Conservation (phyloP, 2,113 vertebrate genomes). For the Carlito syrichta region DNA sequence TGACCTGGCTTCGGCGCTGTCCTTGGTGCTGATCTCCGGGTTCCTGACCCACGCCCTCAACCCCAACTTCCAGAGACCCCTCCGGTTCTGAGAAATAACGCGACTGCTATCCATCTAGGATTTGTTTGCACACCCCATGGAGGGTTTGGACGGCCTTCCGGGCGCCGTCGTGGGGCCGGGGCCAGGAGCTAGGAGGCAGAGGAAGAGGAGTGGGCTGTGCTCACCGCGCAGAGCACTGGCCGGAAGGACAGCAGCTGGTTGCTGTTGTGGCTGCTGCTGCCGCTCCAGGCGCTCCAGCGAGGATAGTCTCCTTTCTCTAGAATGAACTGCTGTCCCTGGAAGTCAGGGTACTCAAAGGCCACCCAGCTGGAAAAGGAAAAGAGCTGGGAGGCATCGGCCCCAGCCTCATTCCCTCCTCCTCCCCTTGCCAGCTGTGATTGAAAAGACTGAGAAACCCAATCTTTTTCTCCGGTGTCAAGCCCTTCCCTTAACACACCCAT, state of each 20-base stretch:
- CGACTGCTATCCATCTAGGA: not conserved
- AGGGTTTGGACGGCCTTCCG: not conserved
- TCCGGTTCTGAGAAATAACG: not conserved
- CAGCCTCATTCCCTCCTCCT: not conserved
- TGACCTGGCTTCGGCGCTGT: rapidly evolving
- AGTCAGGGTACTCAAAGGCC: constrained; percentile 95
- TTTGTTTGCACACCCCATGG: not conserved
- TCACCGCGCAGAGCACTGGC: constrained; percentile 93
- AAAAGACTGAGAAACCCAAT: not conserved
- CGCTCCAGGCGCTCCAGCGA: constrained; percentile 94
- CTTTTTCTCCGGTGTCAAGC: not conserved
- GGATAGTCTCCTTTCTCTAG: constrained; percentile 98
- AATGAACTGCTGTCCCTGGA: constrained; percentile 98
- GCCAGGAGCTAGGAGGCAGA: not conserved
- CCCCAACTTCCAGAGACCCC: not conserved
- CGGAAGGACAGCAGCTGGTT: constrained; percentile 96
- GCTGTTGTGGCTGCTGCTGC: constrained; percentile 94
- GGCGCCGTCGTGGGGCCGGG: not conserved
- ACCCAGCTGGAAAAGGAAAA: constrained; percentile 87
- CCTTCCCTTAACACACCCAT: not conserved
- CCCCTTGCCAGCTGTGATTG: not conserved
- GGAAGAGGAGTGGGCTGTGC: constrained; percentile 49
- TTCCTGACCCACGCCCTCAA: rapidly evolving
- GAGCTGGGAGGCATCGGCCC: not conserved
- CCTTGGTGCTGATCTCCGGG: constrained; percentile 51